A percentile compares a stretch with the other conserved stretches of the same genome.
Conservation (phyloP, 2,888 invertebrate species). For the Pterobdella sp. region DNA sequence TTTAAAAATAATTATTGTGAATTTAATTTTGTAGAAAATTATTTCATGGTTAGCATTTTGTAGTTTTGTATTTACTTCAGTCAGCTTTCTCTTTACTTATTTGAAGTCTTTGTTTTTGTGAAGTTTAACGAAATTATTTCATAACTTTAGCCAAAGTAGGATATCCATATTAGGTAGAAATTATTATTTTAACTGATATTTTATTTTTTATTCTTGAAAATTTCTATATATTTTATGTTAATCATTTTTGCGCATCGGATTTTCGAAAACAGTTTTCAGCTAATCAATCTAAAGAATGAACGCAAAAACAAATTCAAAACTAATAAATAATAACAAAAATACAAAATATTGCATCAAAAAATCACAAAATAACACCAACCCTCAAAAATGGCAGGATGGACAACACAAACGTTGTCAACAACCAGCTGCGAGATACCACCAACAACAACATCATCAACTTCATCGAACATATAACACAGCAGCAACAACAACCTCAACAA, state of each 20-base stretch:
- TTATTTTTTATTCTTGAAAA: not conserved
- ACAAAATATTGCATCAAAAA: too few species aligned
- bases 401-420: too few species aligned
- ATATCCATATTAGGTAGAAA: not conserved
- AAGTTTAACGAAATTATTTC: slow-evolving; percentile 3
- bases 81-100: too few species aligned
- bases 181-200: not conserved
- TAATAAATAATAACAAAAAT: too few species aligned
- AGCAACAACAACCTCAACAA: slow-evolving; percentile 15
- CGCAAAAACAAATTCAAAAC: too few species aligned
- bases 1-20: not conserved
- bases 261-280: too few species aligned
- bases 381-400: too few species aligned
- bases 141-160: not conserved
- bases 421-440: not conserved
- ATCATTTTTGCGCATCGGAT: too few species aligned
- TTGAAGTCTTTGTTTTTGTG: slow-evolving; percentile 5
- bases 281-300: too few species aligned
- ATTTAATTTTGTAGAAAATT: too few species aligned
- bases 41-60: too few species aligned
- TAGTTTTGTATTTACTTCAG: too few species aligned
- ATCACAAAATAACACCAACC: not conserved
- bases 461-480: not conserved
- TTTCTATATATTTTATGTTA: not conserved
- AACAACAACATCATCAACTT: not conserved